These are phyloP conservation scores for Echeneis naucrates DNA, from an alignment of 2,797 vertebrate genomes.

Conservation along the genomic window DNA sequence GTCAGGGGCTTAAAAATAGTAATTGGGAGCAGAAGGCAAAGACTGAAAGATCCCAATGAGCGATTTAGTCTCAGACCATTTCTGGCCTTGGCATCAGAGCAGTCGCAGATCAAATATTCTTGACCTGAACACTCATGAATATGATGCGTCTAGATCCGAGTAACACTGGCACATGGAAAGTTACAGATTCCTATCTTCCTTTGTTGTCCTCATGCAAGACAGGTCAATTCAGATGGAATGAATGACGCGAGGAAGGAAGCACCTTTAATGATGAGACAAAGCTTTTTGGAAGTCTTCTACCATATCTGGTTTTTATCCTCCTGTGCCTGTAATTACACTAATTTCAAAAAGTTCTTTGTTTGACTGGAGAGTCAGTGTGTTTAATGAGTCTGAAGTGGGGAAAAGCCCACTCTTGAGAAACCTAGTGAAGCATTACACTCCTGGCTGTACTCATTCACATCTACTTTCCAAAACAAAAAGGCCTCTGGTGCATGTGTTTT, in stretches of 20 bases:
- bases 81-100: slow-evolving; percentile 41
- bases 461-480: slow-evolving; percentile 41
- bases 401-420: slow-evolving; percentile 52
- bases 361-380: slow-evolving; percentile 51
- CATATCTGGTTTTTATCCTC: slow-evolving; percentile 58
- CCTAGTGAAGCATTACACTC: slow-evolving; percentile 18
- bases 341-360: slow-evolving; percentile 67
- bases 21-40: slow-evolving; percentile 71
- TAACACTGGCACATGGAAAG: slow-evolving; percentile 15
- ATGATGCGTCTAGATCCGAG: slow-evolving; percentile 20
- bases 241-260: slow-evolving; percentile 31
- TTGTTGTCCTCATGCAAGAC: not conserved
- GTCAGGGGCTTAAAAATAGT: slow-evolving; percentile 73
- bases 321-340: slow-evolving; percentile 55
- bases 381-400: slow-evolving; percentile 64
- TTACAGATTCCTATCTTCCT: slow-evolving; percentile 12
- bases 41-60: slow-evolving; percentile 53
- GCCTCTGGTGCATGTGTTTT: slow-evolving; percentile 69
- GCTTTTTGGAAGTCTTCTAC: slow-evolving; percentile 37
- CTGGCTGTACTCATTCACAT: slow-evolving; percentile 52
- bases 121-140: slow-evolving; percentile 26
- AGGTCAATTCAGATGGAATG: slow-evolving; percentile 41
- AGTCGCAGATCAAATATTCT: slow-evolving; percentile 42
- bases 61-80: slow-evolving; percentile 42
- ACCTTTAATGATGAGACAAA: slow-evolving; percentile 30